These are phyloP conservation scores for Pterois miles DNA, from an alignment of 2,797 vertebrate species.

Conservation along the genomic window DNA sequence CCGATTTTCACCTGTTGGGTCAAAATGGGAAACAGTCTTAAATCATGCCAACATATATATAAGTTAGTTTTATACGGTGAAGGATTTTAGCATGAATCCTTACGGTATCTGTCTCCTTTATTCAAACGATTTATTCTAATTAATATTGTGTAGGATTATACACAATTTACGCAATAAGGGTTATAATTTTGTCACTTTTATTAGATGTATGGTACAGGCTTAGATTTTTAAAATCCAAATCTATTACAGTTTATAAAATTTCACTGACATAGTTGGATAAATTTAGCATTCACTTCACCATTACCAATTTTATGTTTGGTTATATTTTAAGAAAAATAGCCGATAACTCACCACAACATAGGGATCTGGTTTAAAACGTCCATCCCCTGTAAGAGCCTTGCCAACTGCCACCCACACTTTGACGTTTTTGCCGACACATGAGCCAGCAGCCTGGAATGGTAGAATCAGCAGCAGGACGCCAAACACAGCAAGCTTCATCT, in stretches of 20 bases:
- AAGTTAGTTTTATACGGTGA: background rate
- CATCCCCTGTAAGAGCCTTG: background rate
- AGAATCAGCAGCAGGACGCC: background rate
- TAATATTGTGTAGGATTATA: no score
- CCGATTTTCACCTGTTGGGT: background rate
- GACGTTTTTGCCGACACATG: background rate
- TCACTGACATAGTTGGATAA: background rate
- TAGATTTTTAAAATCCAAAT: background rate
- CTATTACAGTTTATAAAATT: background rate
- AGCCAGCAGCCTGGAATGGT: background rate
- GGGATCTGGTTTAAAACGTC: background rate
- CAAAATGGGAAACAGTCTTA: background rate
- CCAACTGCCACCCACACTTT: background rate
- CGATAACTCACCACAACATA: constrained; percentile 11
- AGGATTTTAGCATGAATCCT: background rate
- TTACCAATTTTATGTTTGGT: background rate
- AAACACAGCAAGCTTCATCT: constrained; percentile 2
- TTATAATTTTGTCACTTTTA: background rate
- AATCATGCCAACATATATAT: background rate
- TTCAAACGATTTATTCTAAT: background rate
- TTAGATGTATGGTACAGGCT: background rate
- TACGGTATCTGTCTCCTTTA: background rate
- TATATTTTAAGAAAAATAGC: background rate
- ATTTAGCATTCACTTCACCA: background rate
- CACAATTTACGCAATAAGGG: no score